phyloP scores from a whole-genome alignment of 1,140 invertebrate species.

The Lutraria rhynchaena region DNA sequence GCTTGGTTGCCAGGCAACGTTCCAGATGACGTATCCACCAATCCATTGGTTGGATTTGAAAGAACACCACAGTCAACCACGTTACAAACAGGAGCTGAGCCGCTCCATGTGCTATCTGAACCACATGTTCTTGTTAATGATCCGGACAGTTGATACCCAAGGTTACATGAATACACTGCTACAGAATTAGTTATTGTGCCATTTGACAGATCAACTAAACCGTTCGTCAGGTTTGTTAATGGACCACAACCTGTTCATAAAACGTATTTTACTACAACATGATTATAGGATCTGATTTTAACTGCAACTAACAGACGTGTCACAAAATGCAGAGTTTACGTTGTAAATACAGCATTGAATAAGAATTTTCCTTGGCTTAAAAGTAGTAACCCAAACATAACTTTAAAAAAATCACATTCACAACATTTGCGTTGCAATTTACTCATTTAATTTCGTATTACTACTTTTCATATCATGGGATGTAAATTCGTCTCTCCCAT shows the following conservation, averaged over 20 bases:
- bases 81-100: slow-evolving; percentile 28
- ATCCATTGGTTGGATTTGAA: background rate
- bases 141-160: slow-evolving; percentile 57
- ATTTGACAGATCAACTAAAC: slow-evolving; percentile 60
- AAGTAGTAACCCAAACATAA: too few relatives aligned
- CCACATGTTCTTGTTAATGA: slow-evolving; percentile 34
- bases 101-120: slow-evolving; percentile 43
- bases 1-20: background rate
- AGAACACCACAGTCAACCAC: slow-evolving; percentile 3
- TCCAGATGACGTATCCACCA: background rate
- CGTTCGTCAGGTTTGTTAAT: slow-evolving; percentile 57
- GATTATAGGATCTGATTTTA: too few relatives aligned
- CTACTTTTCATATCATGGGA: too few relatives aligned
- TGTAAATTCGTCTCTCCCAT: too few relatives aligned
- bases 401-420: too few relatives aligned
- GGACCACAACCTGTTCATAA: slow-evolving; percentile 59
- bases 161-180: slow-evolving; percentile 51
- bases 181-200: slow-evolving; percentile 72
- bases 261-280: too few relatives aligned
- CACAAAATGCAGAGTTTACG: too few relatives aligned
- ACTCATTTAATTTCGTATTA: too few relatives aligned
- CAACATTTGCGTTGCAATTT: too few relatives aligned
- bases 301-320: too few relatives aligned
- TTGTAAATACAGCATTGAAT: too few relatives aligned
- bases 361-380: too few relatives aligned